Conservation (phyloP, 1,140 invertebrate genomes). For the Zaprionus ornatus region DNA sequence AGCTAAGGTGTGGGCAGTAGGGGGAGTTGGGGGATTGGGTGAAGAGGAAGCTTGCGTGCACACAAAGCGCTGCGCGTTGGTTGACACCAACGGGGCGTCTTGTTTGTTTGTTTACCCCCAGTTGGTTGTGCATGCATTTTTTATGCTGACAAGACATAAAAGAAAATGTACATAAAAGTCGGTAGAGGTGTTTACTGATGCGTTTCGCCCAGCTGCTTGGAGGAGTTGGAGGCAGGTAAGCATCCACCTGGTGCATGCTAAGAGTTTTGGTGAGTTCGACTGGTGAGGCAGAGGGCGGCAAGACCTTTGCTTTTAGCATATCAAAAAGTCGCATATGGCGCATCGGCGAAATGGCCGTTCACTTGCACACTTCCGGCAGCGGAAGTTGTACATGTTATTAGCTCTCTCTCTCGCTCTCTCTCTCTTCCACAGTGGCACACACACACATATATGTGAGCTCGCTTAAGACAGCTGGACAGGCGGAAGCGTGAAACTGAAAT, state of each 20-base stretch:
- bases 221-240: neutral
- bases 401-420: slow-evolving; percentile 45
- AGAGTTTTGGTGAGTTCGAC: slow-evolving; percentile 1
- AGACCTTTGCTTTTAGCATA: slow-evolving; percentile 64
- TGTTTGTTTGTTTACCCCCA: slow-evolving; percentile 68
- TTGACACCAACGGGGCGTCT: slow-evolving; percentile 55
- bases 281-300: slow-evolving; percentile 2
- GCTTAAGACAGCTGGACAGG: slow-evolving; percentile 63
- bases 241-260: slow-evolving; percentile 6
- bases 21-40: too few species aligned
- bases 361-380: slow-evolving; percentile 73
- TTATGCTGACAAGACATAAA: slow-evolving; percentile 77
- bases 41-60: neutral
- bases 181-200: slow-evolving; percentile 74
- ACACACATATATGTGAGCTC: neutral
- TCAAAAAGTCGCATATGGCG: slow-evolving; percentile 45
- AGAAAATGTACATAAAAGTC: slow-evolving; percentile 75
- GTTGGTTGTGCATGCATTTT: slow-evolving; percentile 71
- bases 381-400: slow-evolving; percentile 79
- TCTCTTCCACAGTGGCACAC: neutral
- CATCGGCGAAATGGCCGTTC: slow-evolving; percentile 65
- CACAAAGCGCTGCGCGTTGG: slow-evolving; percentile 42
- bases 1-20: neutral
- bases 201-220: slow-evolving; percentile 60
- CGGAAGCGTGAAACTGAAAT: slow-evolving; percentile 70